A percentile compares a stretch with the other conserved stretches of the same genome.
These are phyloP conservation scores for Ctenicera cuprea DNA, from an alignment of 2,888 invertebrate species.

Conservation along the genomic window DNA sequence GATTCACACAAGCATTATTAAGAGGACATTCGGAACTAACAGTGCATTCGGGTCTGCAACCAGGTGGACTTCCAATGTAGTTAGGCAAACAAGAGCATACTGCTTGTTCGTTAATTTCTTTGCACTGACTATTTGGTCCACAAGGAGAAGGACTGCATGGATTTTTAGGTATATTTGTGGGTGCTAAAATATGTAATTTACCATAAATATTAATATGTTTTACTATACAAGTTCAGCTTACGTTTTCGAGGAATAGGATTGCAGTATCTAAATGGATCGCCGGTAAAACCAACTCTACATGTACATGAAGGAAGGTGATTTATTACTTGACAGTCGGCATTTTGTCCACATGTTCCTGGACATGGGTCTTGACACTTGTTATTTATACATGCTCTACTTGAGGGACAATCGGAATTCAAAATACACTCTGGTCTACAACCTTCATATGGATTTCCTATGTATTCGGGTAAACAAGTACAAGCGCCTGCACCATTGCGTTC, in stretches of 20 bases:
- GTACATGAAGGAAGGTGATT: constrained; percentile 81
- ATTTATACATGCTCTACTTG: constrained; percentile 78
- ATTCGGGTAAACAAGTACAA: constrained; percentile 82
- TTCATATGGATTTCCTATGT: constrained; percentile 86
- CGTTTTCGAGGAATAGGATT: constrained; percentile 68
- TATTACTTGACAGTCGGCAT: constrained; percentile 80
- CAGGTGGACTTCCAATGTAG: constrained; percentile 73
- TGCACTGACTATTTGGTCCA: constrained; percentile 73
- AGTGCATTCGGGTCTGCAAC: constrained; percentile 81
- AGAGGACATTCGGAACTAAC: constrained; percentile 83
- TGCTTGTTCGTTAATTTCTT: constrained; percentile 72
- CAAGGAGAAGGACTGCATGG: constrained; percentile 73
- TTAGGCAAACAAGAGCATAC: constrained; percentile 74
- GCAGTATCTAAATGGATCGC: constrained; percentile 79
- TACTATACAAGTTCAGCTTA: constrained; percentile 63
- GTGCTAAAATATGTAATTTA: constrained; percentile 52
- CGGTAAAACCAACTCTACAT: constrained; percentile 78
- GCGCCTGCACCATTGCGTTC: constrained; percentile 84
- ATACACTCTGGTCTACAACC: constrained; percentile 83
- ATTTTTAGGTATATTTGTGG: constrained; percentile 68
- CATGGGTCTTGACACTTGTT: constrained; percentile 83
- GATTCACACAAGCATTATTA: constrained; percentile 82
- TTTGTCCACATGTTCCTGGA: constrained; percentile 81
- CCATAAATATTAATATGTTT: neutral
- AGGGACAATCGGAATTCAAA: constrained; percentile 79